Evolutionary conservation across 1,140 invertebrate genomes (phyloP).

Genomic region (Heliconius congener): DNA sequence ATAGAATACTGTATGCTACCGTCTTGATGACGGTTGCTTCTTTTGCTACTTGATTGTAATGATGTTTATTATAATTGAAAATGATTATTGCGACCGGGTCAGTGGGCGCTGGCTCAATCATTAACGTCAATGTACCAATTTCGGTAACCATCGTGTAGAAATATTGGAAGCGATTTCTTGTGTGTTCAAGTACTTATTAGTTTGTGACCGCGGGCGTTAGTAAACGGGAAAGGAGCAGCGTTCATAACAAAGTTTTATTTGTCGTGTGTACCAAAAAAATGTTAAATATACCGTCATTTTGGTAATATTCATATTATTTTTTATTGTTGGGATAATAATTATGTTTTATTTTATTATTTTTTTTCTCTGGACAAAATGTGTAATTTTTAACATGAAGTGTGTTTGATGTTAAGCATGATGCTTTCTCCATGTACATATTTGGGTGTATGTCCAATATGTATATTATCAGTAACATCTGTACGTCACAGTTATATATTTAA

Average conservation of each 20-base stretch:
- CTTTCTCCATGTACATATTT: not conserved
- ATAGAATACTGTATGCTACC: conserved; percentile 9
- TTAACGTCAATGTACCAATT: conserved; percentile 64
- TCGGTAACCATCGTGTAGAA: conserved; percentile 67
- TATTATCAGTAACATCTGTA: not conserved
- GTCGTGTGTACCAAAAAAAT: conserved; percentile 23
- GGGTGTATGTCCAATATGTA: not conserved
- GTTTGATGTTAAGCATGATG: not conserved
- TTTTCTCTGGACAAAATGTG: not conserved
- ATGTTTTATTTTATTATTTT: not conserved
- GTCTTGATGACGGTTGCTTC: not conserved
- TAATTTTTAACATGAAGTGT: not conserved
- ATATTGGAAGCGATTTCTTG: conserved; percentile 63
- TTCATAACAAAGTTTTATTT: conserved; percentile 21
- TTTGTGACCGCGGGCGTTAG: conserved; percentile 54
- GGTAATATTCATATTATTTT: conserved; percentile 5
- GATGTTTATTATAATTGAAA: conserved; percentile 28
- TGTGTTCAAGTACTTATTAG: conserved; percentile 64
- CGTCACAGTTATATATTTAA: not conserved
- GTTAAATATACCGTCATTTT: conserved; percentile 8
- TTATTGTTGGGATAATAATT: not conserved
- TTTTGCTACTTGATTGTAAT: not conserved
- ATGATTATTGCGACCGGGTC: conserved; percentile 33
- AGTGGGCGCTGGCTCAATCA: conserved; percentile 42
- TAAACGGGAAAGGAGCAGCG: conserved; percentile 47